Conservation (phyloP, 2,888 invertebrate species). For the Cosmia pyralina region DNA sequence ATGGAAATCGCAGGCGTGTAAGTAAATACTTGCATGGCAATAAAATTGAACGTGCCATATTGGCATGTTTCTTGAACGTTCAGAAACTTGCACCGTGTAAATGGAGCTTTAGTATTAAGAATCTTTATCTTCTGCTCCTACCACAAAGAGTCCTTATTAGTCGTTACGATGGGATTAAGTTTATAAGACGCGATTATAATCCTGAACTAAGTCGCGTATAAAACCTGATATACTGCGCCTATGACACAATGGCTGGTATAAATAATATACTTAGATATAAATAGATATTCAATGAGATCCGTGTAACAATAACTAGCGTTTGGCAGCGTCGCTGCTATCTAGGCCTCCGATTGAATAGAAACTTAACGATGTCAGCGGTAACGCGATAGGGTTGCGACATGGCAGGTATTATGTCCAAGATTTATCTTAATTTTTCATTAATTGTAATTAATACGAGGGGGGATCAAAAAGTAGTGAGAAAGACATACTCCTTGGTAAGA, state of each 20-base stretch:
- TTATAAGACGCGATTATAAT: slow-evolving; percentile 17
- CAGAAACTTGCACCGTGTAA: too few relatives aligned
- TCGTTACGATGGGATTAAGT: slow-evolving; percentile 6
- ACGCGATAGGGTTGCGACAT: slow-evolving; percentile 47
- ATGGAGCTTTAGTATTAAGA: too few relatives aligned
- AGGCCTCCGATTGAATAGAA: slow-evolving; percentile 61
- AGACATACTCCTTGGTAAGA: too few relatives aligned
- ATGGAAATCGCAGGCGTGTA: too few relatives aligned
- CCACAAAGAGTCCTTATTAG: not conserved
- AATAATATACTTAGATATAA: slow-evolving; percentile 38
- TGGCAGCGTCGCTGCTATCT: slow-evolving; percentile 58
- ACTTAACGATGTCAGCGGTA: slow-evolving; percentile 64
- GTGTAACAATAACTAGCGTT: slow-evolving; percentile 55
- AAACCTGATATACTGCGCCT: slow-evolving; percentile 21
- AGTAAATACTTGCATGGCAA: too few relatives aligned
- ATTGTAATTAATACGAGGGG: not conserved
- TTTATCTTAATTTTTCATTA: not conserved
- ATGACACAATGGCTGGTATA: slow-evolving; percentile 47
- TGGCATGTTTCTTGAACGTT: too few relatives aligned
- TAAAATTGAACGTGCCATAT: too few relatives aligned
- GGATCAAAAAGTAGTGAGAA: too few relatives aligned
- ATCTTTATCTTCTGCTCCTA: too few relatives aligned
- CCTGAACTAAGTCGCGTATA: not conserved
- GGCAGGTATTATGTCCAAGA: too few relatives aligned
- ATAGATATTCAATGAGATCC: slow-evolving; percentile 54